These are phyloP conservation scores for Zonitis immaculata DNA, from an alignment of 2,888 invertebrate species.

Conservation along the genomic window DNA sequence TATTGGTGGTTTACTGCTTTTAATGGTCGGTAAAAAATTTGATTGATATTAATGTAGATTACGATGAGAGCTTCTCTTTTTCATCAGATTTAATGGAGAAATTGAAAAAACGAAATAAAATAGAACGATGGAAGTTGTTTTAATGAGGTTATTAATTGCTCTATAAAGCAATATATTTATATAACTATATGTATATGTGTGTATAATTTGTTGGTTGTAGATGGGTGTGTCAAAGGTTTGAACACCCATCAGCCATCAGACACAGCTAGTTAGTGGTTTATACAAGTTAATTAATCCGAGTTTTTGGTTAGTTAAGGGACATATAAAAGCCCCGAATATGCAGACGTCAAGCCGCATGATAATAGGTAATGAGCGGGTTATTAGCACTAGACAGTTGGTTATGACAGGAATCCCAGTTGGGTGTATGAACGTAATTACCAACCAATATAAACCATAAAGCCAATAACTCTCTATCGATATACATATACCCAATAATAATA, in stretches of 20 bases:
- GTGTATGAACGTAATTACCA: slow-evolving; percentile 32
- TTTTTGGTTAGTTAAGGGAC: slow-evolving; percentile 43
- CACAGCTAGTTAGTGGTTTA: slow-evolving; percentile 42
- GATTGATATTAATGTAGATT: neutral
- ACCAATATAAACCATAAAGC: slow-evolving; percentile 12
- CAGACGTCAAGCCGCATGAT: slow-evolving; percentile 42
- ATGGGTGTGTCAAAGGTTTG: slow-evolving; percentile 12
- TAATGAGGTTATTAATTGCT: slow-evolving; percentile 5
- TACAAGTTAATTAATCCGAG: slow-evolving; percentile 44
- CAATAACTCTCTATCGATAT: neutral
- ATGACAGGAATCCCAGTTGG: slow-evolving; percentile 38
- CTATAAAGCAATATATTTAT: neutral
- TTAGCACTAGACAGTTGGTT: slow-evolving; percentile 41
- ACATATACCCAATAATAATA: too few relatives aligned
- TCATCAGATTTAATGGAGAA: neutral
- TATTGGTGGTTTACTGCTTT: too few relatives aligned
- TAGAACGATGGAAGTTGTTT: neutral
- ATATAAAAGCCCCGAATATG: slow-evolving; percentile 39
- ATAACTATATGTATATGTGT: neutral
- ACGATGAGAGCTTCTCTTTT: neutral
- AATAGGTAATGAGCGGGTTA: slow-evolving; percentile 46
- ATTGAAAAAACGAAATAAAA: neutral
- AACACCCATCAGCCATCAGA: slow-evolving; percentile 36
- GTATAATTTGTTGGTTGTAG: too few relatives aligned
- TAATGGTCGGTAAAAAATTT: too few relatives aligned